Base-by-base conservation (phyloP, 2,797 vertebrate species). In the Xerus rutilus region DNA sequence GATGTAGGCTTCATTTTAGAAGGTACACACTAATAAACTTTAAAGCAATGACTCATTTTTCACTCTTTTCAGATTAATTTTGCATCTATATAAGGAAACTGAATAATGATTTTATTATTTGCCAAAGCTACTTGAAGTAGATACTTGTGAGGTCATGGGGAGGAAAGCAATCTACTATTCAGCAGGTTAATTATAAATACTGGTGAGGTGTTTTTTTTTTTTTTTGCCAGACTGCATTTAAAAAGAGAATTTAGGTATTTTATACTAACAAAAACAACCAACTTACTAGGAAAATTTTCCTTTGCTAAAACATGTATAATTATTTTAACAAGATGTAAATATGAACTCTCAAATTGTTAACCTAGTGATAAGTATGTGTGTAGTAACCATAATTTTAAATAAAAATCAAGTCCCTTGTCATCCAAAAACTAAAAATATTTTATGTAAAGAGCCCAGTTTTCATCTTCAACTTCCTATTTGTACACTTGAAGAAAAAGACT, bases 41-140 rank as follows among this genome's bases (percentile, higher is more conserved):
- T 90, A 92, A 95, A 95, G 81, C 49, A 92, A 94, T 45, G 77
- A 94, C 64, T 96, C 90, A 78, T 83, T 93, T 84, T 95, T 93
- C 83, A 49, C 84, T 93, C 74, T 82, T 89, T 94, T 94, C 69
- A 89, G 57, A 82, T 90, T 96, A 93, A 94, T 97, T 91, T 97
- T 83, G 35, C 23, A 91, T 64, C 65, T 86, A 92, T 54, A 30
- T 65, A 91, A 90, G 72, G 43, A 84, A 92, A 96, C 43, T 84
- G 95, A 96, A 93, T 95, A 93, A 87, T 89, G 84, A 79, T 17
- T 86, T 91, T 94, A 86, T 95, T 87, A 85, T 97, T 96, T 96
- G 23, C 62, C 49, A 73, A 93, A 92, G 72, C 57, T 88, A 95
- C 93, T 88, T 95, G 78, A 95, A 96, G 32, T 88, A 90, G 73